A percentile compares a stretch with the other conserved stretches of the same genome.
phyloP scores from a whole-genome alignment of 2,888 invertebrate species.

The Thecophora atra region DNA sequence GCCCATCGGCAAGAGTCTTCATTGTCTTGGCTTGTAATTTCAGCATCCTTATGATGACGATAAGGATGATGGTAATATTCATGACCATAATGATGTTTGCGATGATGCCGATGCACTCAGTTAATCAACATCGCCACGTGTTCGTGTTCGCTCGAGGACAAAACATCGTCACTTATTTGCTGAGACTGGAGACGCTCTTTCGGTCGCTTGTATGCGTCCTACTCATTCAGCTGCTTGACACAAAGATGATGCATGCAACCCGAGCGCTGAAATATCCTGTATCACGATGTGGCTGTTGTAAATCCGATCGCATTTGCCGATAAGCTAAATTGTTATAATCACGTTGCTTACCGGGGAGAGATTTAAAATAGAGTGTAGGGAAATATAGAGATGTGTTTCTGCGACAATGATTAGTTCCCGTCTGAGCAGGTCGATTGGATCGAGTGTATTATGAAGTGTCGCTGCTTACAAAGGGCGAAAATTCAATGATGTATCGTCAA shows the following conservation, averaged over 20 bases:
- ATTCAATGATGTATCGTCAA: too few species aligned
- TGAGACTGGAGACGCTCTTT: background rate
- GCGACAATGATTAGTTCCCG: too few species aligned
- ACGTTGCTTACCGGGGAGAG: background rate
- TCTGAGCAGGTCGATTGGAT: too few species aligned
- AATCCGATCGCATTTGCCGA: constrained; percentile 11
- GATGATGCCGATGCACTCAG: background rate
- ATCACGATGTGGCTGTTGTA: background rate
- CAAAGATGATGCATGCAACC: background rate
- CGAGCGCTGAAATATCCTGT: background rate
- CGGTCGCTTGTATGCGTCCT: background rate
- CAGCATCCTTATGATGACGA: background rate
- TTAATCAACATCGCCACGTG: background rate
- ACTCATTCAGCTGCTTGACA: background rate
- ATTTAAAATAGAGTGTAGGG: too few species aligned
- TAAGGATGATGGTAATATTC: too few species aligned
- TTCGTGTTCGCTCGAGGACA: background rate
- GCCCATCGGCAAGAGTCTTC: background rate
- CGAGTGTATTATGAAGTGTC: background rate
- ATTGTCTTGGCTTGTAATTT: background rate
- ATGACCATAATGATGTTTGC: too few species aligned
- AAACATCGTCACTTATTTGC: constrained; percentile 1
- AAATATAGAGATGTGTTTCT: too few species aligned
- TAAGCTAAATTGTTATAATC: constrained; percentile 17
- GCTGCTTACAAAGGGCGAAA: too few species aligned